phyloP scores from a whole-genome alignment of 2,797 vertebrate genomes.

The Lateolabrax maculatus region DNA sequence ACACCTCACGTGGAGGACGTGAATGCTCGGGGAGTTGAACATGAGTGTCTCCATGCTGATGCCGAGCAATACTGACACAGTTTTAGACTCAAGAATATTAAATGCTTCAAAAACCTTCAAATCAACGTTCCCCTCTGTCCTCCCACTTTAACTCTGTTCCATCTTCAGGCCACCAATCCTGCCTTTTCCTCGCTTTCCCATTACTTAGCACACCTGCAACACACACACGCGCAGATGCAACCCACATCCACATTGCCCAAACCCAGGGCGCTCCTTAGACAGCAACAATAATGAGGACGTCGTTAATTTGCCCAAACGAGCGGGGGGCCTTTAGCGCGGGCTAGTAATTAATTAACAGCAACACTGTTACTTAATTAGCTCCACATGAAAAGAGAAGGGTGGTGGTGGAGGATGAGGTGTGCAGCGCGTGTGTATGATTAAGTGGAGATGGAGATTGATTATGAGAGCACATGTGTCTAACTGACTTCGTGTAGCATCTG shows the following conservation, averaged over 20 bases:
- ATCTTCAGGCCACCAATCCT: not conserved
- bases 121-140: not conserved
- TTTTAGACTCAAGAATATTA: not conserved
- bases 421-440: slow-evolving; percentile 54
- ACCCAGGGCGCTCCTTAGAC: slow-evolving; percentile 70
- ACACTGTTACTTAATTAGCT: slow-evolving; percentile 90
- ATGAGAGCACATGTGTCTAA: slow-evolving; percentile 34
- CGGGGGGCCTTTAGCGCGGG: slow-evolving; percentile 75
- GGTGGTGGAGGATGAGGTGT: slow-evolving; percentile 54
- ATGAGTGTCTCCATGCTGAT: slow-evolving; percentile 9
- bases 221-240: slow-evolving; percentile 1
- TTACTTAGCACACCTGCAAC: slow-evolving; percentile 45
- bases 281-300: slow-evolving; percentile 87
- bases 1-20: slow-evolving; percentile 8
- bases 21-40: slow-evolving; percentile 4
- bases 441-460: slow-evolving; percentile 52
- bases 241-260: slow-evolving; percentile 29
- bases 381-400: slow-evolving; percentile 82
- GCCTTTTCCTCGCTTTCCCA: not conserved
- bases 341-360: slow-evolving; percentile 88
- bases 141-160: not conserved
- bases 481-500: slow-evolving; percentile 36
- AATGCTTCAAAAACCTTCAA: not conserved
- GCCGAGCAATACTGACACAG: not conserved
- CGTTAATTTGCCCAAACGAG: slow-evolving; percentile 89